Conservation (phyloP, 2,888 invertebrate genomes). For the Apamea anceps region DNA sequence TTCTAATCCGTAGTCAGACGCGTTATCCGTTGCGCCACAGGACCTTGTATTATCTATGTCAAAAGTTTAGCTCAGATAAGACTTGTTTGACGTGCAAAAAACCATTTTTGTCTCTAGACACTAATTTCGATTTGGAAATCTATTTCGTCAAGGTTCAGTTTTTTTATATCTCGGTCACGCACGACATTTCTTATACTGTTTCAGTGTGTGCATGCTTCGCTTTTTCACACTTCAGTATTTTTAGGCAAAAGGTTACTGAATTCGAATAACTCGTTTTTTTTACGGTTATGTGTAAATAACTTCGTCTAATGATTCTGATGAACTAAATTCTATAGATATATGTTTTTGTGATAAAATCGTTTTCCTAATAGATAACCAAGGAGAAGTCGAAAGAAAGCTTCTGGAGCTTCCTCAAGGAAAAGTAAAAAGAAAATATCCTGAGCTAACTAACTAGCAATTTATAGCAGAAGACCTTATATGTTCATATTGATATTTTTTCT, state of each 20-base stretch:
- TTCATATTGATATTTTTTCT: constrained; percentile 25
- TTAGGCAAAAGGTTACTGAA: constrained; percentile 20
- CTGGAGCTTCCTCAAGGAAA: background rate
- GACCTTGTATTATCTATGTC: constrained; percentile 46
- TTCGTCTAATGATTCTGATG: background rate
- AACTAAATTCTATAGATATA: background rate
- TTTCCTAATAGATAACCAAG: background rate
- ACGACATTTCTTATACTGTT: background rate
- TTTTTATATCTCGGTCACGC: constrained; percentile 27
- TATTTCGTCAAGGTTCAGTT: constrained; percentile 38
- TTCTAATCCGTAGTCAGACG: constrained; percentile 93
- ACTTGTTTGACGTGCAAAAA: background rate
- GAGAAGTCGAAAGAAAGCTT: background rate
- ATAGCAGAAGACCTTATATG: background rate
- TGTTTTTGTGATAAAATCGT: background rate
- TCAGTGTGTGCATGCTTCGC: constrained; percentile 3
- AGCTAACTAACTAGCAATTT: background rate
- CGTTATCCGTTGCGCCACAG: constrained; percentile 93
- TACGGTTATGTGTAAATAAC: background rate
- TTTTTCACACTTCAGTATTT: constrained; percentile 20
- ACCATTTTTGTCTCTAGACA: background rate
- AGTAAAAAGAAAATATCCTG: background rate
- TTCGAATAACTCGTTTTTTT: constrained; percentile 6
- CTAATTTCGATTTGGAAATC: constrained; percentile 30
- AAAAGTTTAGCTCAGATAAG: constrained; percentile 25